These are phyloP conservation scores for Drosophila peninsularis DNA, from an alignment of 2,888 invertebrate genomes.

Conservation along the genomic window DNA sequence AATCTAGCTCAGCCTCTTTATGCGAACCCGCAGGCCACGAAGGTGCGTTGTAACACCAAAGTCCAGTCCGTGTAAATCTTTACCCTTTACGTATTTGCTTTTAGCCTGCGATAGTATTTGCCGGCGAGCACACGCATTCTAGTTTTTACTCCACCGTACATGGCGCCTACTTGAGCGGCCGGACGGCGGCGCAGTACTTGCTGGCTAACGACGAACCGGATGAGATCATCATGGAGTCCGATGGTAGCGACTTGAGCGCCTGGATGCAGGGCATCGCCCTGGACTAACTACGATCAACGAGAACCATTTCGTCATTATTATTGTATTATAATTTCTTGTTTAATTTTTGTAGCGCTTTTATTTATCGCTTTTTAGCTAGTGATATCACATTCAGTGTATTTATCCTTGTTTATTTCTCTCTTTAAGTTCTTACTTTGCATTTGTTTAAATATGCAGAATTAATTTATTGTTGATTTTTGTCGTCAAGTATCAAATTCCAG, in stretches of 20 bases:
- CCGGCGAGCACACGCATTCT: constrained; percentile 97
- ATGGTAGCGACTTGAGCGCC: constrained; percentile 92
- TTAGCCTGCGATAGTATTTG: constrained; percentile 94
- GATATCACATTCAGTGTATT: constrained; percentile 58
- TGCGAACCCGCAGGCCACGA: constrained; percentile 89
- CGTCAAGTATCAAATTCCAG: constrained; percentile 21
- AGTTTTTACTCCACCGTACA: constrained; percentile 98
- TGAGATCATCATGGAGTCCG: constrained; percentile 90
- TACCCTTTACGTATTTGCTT: not conserved
- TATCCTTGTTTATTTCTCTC: constrained; percentile 15
- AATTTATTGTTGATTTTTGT: constrained; percentile 15
- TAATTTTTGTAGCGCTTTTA: constrained; percentile 23
- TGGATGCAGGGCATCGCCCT: constrained; percentile 95
- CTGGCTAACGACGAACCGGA: constrained; percentile 87
- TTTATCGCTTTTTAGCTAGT: constrained; percentile 61
- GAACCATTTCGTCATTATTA: constrained; percentile 20
- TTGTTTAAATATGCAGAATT: constrained; percentile 40
- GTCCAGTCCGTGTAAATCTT: not conserved
- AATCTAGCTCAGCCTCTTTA: constrained; percentile 93
- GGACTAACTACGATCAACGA: constrained; percentile 85
- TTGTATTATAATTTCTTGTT: constrained; percentile 66
- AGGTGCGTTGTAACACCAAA: constrained; percentile 85
- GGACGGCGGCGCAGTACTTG: constrained; percentile 91
- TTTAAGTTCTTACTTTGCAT: constrained; percentile 54
- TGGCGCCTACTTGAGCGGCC: constrained; percentile 95